These are phyloP conservation scores for Chorisops tibialis DNA, from an alignment of 2,888 invertebrate genomes.

Conservation along the genomic window DNA sequence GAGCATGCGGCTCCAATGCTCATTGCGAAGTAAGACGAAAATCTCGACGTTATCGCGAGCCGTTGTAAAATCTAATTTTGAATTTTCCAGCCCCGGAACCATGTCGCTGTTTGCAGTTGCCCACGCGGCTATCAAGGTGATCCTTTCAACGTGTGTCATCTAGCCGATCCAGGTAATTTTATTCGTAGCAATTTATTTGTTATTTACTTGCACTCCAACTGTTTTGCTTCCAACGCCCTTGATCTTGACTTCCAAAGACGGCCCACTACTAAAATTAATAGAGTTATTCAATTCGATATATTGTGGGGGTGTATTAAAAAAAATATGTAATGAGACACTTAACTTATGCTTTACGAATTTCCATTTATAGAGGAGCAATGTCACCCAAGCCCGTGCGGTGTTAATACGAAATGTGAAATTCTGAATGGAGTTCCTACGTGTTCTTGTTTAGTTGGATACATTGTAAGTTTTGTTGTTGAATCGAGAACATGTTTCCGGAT, in stretches of 20 bases:
- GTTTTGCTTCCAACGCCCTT: conserved; percentile 16
- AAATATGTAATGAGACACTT: neutral
- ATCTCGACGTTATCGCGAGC: neutral
- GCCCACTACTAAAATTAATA: conserved; percentile 6
- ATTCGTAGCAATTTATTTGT: neutral
- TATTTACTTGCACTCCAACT: neutral
- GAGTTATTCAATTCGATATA: neutral
- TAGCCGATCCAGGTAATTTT: conserved; percentile 69
- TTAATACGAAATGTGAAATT: conserved; percentile 77
- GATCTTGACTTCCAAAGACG: conserved; percentile 26
- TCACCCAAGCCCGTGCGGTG: conserved; percentile 77
- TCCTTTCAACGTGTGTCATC: conserved; percentile 68
- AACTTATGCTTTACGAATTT: conserved; percentile 6
- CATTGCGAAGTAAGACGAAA: conserved; percentile 65
- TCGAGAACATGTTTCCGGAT: neutral
- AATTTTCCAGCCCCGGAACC: conserved; percentile 59
- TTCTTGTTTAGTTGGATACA: conserved; percentile 70
- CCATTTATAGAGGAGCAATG: conserved; percentile 69
- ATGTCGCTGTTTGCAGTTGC: conserved; percentile 75
- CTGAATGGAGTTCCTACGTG: conserved; percentile 74
- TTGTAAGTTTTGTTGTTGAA: conserved; percentile 46
- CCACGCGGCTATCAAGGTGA: conserved; percentile 75
- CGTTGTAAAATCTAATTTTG: neutral
- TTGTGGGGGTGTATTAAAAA: neutral
- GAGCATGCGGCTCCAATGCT: conserved; percentile 71